Percentiles rank a stretch among this genome's conserved stretches.
phyloP scores from a whole-genome alignment of 1,140 invertebrate species.

The Metaphire vulgaris region DNA sequence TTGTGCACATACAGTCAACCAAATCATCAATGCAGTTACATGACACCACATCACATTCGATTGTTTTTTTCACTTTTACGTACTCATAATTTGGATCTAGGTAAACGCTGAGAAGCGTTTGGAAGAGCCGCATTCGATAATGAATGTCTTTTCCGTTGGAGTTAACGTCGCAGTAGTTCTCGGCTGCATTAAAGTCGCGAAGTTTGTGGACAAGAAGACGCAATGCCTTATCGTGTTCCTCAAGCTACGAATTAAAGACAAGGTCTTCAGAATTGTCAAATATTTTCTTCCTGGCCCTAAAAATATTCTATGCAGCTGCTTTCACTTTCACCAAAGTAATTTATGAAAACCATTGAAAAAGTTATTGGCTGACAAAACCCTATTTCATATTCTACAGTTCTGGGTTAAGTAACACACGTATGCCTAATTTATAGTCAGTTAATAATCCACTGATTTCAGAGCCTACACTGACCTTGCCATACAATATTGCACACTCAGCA shows the following conservation, averaged over 20 bases:
- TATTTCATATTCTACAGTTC: no score
- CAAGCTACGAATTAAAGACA: conserved; percentile 44
- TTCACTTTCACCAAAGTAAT: no score
- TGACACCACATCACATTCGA: no score
- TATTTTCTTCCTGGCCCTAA: no score
- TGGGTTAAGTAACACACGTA: no score
- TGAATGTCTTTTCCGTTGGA: conserved; percentile 45
- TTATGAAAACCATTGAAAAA: no score
- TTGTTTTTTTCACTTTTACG: conserved; percentile 34
- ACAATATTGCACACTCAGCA: conserved; percentile 55
- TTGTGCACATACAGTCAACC: no score
- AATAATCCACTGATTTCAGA: no score
- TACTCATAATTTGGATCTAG: conserved; percentile 52
- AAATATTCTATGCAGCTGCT: no score
- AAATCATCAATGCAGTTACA: no score
- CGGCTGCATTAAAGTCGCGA: conserved; percentile 53
- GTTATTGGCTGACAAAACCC: no score
- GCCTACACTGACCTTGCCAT: conserved; percentile 57
- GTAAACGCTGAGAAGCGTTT: conserved; percentile 54
- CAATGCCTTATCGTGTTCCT: conserved; percentile 57
- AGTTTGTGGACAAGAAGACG: conserved; percentile 55
- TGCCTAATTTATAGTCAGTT: no score
- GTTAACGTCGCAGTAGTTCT: conserved; percentile 55
- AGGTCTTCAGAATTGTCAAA: neutral
- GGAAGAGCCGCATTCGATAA: conserved; percentile 51